A percentile compares a stretch with the other conserved stretches of the same genome.
Conservation (phyloP, 2,113 vertebrate genomes). For the Oreochromis spilurus region DNA sequence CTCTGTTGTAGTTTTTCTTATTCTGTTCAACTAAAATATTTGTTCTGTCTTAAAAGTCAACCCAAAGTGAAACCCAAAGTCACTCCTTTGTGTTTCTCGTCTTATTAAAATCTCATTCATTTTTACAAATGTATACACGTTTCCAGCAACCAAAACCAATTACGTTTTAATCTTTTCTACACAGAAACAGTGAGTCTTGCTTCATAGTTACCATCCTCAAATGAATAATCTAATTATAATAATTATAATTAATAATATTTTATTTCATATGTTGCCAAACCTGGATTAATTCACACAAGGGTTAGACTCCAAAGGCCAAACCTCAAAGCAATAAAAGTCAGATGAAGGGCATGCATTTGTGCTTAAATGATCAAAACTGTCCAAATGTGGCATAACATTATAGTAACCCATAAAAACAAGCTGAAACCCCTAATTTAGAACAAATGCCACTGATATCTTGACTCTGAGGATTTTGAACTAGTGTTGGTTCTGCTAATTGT, state of each 20-base stretch:
- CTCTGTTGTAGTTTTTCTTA: neutral
- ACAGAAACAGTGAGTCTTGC: neutral
- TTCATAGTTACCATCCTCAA: neutral
- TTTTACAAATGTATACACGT: neutral
- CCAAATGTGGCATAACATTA: neutral
- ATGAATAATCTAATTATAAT: neutral
- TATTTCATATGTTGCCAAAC: neutral
- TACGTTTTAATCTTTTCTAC: neutral
- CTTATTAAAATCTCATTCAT: neutral
- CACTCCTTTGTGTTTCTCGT: neutral
- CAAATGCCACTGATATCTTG: too few species aligned
- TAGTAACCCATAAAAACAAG: neutral
- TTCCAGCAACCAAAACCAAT: neutral
- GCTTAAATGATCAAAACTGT: neutral
- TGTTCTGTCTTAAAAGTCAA: neutral
- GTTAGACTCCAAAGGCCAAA: neutral
- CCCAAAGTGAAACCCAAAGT: neutral
- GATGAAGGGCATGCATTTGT: neutral
- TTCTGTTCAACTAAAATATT: neutral
- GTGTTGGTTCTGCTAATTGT: too few species aligned
- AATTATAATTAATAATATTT: neutral
- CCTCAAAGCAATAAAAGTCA: neutral
- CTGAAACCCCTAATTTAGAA: neutral
- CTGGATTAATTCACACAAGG: neutral
- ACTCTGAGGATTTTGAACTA: too few species aligned